Percentiles rank a stretch among this genome's conserved stretches.
phyloP scores from a whole-genome alignment of 1,140 invertebrate species.

The Leptinotarsa texana region DNA sequence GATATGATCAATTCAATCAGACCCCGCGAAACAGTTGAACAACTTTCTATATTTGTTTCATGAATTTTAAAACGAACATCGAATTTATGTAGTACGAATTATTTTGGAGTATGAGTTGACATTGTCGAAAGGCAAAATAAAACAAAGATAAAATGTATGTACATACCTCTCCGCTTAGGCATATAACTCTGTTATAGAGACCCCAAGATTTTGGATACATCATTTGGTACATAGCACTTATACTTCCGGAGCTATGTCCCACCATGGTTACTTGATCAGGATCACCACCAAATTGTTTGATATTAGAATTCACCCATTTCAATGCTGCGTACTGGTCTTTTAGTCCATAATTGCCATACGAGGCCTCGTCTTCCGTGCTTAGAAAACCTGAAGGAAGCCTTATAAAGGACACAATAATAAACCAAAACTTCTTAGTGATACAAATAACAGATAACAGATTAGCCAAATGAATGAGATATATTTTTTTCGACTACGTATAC shows the following conservation, averaged over 20 bases:
- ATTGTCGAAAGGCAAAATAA: no score
- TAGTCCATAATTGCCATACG: conserved; percentile 72
- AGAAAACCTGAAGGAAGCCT: conserved; percentile 46
- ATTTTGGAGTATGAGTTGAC: no score
- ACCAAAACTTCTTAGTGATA: no score
- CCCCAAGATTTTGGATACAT: conserved; percentile 63
- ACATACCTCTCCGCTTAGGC: background rate
- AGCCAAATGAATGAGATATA: no score
- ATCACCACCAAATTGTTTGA: conserved; percentile 73
- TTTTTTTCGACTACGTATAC: no score
- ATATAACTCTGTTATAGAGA: background rate
- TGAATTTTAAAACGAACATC: no score
- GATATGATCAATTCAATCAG: no score
- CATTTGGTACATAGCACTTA: conserved; percentile 66
- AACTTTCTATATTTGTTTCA: no score
- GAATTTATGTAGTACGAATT: no score
- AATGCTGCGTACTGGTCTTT: conserved; percentile 73
- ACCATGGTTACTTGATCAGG: conserved; percentile 66
- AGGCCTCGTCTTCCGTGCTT: conserved; percentile 63
- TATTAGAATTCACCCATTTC: conserved; percentile 72
- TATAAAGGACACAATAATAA: no score
- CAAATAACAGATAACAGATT: no score
- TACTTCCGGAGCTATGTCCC: conserved; percentile 71
- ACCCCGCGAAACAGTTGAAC: no score
- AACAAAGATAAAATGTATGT: background rate